These are phyloP conservation scores for Argentina silus DNA, from an alignment of 2,797 vertebrate species.

Conservation along the genomic window DNA sequence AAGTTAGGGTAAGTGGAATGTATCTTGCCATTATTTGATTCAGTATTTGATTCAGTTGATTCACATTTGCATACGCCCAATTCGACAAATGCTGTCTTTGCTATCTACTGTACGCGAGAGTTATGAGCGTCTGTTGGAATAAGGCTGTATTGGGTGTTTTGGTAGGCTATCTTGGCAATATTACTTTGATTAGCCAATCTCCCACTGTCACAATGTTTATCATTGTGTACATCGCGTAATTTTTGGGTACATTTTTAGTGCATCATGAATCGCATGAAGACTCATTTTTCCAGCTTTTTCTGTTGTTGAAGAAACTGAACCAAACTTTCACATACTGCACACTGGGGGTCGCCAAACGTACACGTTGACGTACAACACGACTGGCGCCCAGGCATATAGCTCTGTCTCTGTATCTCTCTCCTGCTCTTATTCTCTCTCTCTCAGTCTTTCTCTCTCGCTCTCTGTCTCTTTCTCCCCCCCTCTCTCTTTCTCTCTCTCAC, in stretches of 20 bases:
- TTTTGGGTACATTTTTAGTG: not conserved
- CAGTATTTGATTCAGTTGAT: not conserved
- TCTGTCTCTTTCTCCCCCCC: too few relatives aligned
- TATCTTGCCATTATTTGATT: not conserved
- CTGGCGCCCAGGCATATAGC: slow-evolving; percentile 12
- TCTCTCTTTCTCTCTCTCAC: not conserved
- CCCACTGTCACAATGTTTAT: not conserved
- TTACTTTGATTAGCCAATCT: not conserved
- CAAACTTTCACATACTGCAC: slow-evolving; percentile 48
- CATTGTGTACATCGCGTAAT: not conserved
- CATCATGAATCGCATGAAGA: not conserved
- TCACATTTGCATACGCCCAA: slow-evolving; percentile 33
- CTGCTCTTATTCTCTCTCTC: too few relatives aligned
- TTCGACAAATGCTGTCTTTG: slow-evolving; percentile 38
- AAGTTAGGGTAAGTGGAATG: not conserved
- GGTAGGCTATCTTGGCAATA: too few relatives aligned
- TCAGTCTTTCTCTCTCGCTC: too few relatives aligned
- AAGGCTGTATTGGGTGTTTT: not conserved
- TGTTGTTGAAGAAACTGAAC: slow-evolving; percentile 32
- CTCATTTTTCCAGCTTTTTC: slow-evolving; percentile 28
- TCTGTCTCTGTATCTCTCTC: not conserved
- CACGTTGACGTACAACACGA: slow-evolving; percentile 26
- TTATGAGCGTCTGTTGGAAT: slow-evolving; percentile 50
- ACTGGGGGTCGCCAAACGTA: slow-evolving; percentile 80
- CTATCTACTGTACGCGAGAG: slow-evolving; percentile 64